Evolutionary conservation across 2,797 vertebrate genomes (phyloP), one percentile per base, ranked within the genome.

Genomic region (Echiichthys vipera): DNA sequence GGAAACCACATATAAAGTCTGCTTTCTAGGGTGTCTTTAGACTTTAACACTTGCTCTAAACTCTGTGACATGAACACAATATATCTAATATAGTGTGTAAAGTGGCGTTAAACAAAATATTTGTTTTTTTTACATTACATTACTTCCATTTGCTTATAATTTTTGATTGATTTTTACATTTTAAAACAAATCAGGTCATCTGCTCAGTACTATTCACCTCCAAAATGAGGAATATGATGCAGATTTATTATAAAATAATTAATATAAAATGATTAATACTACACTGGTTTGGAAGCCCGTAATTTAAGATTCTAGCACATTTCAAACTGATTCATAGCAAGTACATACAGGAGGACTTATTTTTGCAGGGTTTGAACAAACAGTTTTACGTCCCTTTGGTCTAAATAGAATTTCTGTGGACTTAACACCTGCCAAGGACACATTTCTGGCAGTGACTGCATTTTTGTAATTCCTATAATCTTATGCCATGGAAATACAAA

Each of bases 381-480:
- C 32, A 47, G 6, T 55, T 74, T 55, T 63, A 58, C 14, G 15
- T 54, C 39, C n/a, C 34, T 64, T 73, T 66, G 56, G 43, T 61
- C 37, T 56, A 64, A 68, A 59, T 6, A 25, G 58, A 75, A 78
- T 25, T 8, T 36, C 47, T 32, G 61, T 77, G 22, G 13, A 67
- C 22, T 27, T 17, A 77, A 65, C 37, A 63, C 46, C 24, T 65
- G 32, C 67, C 57, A 55, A 67, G 24, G 55, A 78, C 62, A 62
- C 39, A 36, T 22, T 73, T 77, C 29, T 59, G 20, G 43, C 47
- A 62, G 25, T 39, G 59, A 72, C 9, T 71, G 62, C 62, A 79
- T 65, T 70, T 49, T 59, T 73, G 27, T 57, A 27, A 71, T 74
- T 78, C 8, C 39, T 61, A 37, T 72, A 24, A 80, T 75, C 24